Evolutionary conservation across 2,888 invertebrate species (phyloP).

Genomic region (Alentia gelatinosa): DNA sequence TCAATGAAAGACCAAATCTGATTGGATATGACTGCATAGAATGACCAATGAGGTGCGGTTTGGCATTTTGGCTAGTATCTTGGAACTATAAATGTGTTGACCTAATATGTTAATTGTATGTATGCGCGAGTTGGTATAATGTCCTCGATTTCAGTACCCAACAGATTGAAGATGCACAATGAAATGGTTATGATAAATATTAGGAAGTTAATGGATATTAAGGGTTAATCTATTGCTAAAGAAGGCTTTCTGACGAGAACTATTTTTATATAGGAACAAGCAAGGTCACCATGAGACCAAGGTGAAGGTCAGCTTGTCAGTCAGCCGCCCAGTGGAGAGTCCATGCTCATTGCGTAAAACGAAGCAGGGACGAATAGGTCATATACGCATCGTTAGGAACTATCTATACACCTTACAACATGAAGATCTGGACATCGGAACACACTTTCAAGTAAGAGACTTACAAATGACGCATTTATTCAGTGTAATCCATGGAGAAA

Average conservation of each 20-base stretch:
- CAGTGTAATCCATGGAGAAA: no score
- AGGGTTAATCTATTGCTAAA: no score
- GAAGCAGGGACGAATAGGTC: neutral
- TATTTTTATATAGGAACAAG: neutral
- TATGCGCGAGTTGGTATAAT: neutral
- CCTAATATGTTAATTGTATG: neutral
- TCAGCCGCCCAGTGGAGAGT: neutral
- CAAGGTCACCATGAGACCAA: neutral
- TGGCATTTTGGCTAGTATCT: neutral
- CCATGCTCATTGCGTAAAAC: conserved; percentile 31
- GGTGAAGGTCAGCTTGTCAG: neutral
- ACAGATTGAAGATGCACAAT: no score
- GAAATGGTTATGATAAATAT: no score
- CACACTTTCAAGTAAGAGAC: conserved; percentile 64
- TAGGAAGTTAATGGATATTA: no score
- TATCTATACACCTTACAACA: neutral
- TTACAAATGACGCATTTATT: no score
- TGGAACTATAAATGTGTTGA: neutral
- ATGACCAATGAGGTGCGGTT: neutral
- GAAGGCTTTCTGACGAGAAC: neutral
- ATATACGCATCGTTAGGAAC: neutral
- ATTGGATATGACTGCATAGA: neutral
- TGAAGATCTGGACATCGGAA: conserved; percentile 66
- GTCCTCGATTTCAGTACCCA: no score
- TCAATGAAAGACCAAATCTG: neutral